Evolutionary conservation across 2,888 invertebrate species (phyloP).

Genomic region (Lobophora halterata): DNA sequence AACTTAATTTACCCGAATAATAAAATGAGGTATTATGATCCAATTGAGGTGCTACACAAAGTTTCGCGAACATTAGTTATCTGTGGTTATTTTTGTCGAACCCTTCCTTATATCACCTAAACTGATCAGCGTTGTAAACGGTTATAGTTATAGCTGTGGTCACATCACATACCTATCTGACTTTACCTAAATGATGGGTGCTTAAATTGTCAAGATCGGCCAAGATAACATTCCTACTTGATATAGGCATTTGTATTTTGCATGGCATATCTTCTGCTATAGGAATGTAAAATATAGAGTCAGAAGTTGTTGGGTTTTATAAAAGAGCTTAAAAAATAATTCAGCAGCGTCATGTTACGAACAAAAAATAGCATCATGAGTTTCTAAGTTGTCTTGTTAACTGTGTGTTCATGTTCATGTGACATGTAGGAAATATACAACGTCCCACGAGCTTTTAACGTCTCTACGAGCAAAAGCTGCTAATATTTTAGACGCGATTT

Average conservation of each 20-base stretch:
- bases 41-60: constrained; percentile 20
- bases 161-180: constrained; percentile 13
- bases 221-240: constrained; percentile 32
- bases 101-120: constrained; percentile 68
- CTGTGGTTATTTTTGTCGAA: constrained; percentile 48
- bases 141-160: constrained; percentile 48
- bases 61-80: constrained; percentile 46
- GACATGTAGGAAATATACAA: constrained; percentile 22
- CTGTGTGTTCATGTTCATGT: constrained; percentile 6
- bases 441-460: constrained; percentile 13
- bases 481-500: constrained; percentile 21
- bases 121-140: constrained; percentile 55
- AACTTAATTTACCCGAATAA: constrained; percentile 60
- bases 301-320: not conserved
- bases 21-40: constrained; percentile 46
- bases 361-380: constrained; percentile 3
- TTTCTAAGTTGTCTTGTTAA: constrained; percentile 11
- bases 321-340: too few species aligned
- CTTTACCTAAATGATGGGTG: constrained; percentile 39
- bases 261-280: constrained; percentile 3
- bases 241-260: constrained; percentile 11
- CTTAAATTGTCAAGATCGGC: constrained; percentile 35
- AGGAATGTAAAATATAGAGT: not conserved
- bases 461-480: constrained; percentile 10
- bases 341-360: too few species aligned